phyloP scores from a whole-genome alignment of 2,113 vertebrate species.

The Larimichthys crocea region DNA sequence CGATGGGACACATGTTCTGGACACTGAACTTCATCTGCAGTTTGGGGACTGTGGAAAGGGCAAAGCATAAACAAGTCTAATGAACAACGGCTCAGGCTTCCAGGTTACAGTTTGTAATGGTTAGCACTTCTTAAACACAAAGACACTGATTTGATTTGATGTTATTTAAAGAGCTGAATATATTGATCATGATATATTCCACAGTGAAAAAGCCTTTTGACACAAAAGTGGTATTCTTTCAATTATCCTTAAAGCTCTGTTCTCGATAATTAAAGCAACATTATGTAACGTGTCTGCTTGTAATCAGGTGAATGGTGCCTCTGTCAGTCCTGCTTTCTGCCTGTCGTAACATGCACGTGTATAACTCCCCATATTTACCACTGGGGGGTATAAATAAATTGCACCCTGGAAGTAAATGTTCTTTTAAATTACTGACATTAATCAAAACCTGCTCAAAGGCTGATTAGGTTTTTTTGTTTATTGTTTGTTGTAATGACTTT shows the following conservation, averaged over 20 bases:
- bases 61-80: neutral
- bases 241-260: too few species aligned
- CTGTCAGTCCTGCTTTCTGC: too few species aligned
- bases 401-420: too few species aligned
- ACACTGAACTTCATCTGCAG: conserved; percentile 97
- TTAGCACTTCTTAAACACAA: neutral
- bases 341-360: too few species aligned
- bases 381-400: too few species aligned
- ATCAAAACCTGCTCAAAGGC: conserved; percentile 3
- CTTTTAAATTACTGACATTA: conserved; percentile 1
- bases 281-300: too few species aligned
- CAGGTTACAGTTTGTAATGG: too few species aligned
- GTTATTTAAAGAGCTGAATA: neutral
- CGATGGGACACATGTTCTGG: conserved; percentile 94
- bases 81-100: neutral
- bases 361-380: too few species aligned
- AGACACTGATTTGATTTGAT: neutral
- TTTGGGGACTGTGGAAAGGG: conserved; percentile 87
- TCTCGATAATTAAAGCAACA: neutral
- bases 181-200: too few species aligned
- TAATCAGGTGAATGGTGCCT: too few species aligned
- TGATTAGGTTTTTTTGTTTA: conserved; percentile 4
- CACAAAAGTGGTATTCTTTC: too few species aligned
- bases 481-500: conserved; percentile 30
- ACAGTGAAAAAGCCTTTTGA: too few species aligned